Evolutionary conservation across 2,888 invertebrate species (phyloP).

Genomic region (Sclerodermus sp.): DNA sequence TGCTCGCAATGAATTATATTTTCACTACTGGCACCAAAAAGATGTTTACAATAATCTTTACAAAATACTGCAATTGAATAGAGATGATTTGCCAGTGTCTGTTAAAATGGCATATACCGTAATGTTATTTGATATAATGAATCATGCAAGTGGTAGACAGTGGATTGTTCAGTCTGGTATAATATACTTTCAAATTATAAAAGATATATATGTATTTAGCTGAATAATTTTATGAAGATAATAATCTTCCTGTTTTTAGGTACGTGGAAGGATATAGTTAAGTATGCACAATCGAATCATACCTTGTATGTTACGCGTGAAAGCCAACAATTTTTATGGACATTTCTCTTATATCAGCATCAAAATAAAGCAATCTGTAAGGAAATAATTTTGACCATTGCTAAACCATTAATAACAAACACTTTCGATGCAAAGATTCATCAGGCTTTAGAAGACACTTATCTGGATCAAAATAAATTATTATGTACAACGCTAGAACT

Average conservation of each 20-base stretch:
- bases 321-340: slow-evolving; percentile 65
- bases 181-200: slow-evolving; percentile 6
- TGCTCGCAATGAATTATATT: slow-evolving; percentile 64
- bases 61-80: slow-evolving; percentile 42
- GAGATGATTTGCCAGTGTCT: slow-evolving; percentile 61
- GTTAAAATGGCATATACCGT: slow-evolving; percentile 70
- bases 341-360: slow-evolving; percentile 40
- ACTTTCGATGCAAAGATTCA: slow-evolving; percentile 55
- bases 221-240: neutral
- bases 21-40: slow-evolving; percentile 62
- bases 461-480: slow-evolving; percentile 55
- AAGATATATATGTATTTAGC: neutral
- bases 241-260: slow-evolving; percentile 52
- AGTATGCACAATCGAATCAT: slow-evolving; percentile 66
- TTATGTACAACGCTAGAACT: slow-evolving; percentile 47
- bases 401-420: slow-evolving; percentile 64
- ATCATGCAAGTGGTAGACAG: slow-evolving; percentile 66
- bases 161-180: slow-evolving; percentile 62
- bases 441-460: slow-evolving; percentile 54
- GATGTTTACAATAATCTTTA: slow-evolving; percentile 55
- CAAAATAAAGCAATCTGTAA: slow-evolving; percentile 57
- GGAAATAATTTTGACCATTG: slow-evolving; percentile 62
- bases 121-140: slow-evolving; percentile 64
- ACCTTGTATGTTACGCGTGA: slow-evolving; percentile 74
- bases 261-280: slow-evolving; percentile 68